Conservation (phyloP, 2,113 vertebrate genomes). For the Canis aureus region DNA sequence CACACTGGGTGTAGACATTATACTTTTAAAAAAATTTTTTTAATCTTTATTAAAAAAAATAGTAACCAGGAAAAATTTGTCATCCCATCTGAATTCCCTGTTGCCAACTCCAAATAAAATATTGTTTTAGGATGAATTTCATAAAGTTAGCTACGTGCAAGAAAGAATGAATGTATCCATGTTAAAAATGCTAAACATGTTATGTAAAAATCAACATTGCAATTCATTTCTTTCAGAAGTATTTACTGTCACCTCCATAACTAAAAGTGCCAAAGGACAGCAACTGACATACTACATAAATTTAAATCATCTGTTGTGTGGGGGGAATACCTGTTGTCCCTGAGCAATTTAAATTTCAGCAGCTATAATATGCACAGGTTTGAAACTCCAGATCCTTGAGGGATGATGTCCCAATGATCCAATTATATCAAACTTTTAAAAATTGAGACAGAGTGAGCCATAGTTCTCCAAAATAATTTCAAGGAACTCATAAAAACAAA, state of each 20-base stretch:
- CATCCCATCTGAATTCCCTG: conserved; percentile 16
- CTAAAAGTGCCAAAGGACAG: conserved; percentile 54
- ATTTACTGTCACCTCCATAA: background rate
- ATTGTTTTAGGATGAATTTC: background rate
- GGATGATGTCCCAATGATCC: conserved; percentile 79
- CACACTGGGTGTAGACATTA: background rate
- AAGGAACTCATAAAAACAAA: conserved; percentile 46
- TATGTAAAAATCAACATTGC: background rate
- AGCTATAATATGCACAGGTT: background rate
- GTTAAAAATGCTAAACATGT: conserved; percentile 27
- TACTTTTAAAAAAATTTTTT: background rate
- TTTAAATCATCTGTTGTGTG: conserved; percentile 63
- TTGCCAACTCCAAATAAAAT: conserved; percentile 40
- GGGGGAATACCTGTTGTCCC: conserved; percentile 65
- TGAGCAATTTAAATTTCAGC: conserved; percentile 79
- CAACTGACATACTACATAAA: background rate
- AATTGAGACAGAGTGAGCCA: background rate
- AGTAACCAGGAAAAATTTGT: background rate
- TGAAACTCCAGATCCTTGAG: conserved; percentile 69
- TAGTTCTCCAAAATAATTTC: conserved; percentile 26
- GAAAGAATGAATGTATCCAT: conserved; percentile 13
- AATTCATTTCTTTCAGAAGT: conserved; percentile 59
- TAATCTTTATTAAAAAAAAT: background rate
- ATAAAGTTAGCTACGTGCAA: background rate
- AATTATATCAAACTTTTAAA: conserved; percentile 75